Conservation (phyloP, 2,113 vertebrate species). For the Rana temporaria region DNA sequence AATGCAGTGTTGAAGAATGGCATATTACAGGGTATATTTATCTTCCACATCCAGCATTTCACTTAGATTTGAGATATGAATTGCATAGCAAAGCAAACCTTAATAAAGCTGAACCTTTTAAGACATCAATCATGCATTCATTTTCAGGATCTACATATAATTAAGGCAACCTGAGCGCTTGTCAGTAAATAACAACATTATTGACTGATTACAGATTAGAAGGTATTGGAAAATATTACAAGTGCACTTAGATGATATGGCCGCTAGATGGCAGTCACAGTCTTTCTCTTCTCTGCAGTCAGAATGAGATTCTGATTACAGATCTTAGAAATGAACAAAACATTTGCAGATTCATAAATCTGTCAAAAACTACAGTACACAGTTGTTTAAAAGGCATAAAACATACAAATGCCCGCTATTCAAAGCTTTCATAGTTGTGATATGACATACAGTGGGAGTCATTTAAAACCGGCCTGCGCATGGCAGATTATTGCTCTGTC, state of each 20-base stretch:
- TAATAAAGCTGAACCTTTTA: conserved; percentile 51
- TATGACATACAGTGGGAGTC: too few relatives aligned
- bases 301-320: background rate
- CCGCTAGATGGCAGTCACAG: conserved; percentile 75
- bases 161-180: conserved; percentile 49
- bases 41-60: conserved; percentile 15
- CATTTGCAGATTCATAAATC: conserved; percentile 2
- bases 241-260: background rate
- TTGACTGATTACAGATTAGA: conserved; percentile 57
- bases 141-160: conserved; percentile 52
- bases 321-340: background rate
- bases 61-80: conserved; percentile 40
- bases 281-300: conserved; percentile 27
- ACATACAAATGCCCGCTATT: background rate
- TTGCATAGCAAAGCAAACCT: conserved; percentile 47
- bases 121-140: conserved; percentile 54
- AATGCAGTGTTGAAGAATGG: conserved; percentile 24
- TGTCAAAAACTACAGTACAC: conserved; percentile 5
- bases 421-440: background rate
- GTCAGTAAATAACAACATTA: conserved; percentile 54
- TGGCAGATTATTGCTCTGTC: too few relatives aligned
- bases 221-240: conserved; percentile 39
- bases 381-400: conserved; percentile 14
- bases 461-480: too few relatives aligned
- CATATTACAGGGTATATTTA: conserved; percentile 27